Evolutionary conservation across 1,140 invertebrate species (phyloP), one percentile per base, ranked within the genome.

Genomic region (Pectinophora gossypiella): DNA sequence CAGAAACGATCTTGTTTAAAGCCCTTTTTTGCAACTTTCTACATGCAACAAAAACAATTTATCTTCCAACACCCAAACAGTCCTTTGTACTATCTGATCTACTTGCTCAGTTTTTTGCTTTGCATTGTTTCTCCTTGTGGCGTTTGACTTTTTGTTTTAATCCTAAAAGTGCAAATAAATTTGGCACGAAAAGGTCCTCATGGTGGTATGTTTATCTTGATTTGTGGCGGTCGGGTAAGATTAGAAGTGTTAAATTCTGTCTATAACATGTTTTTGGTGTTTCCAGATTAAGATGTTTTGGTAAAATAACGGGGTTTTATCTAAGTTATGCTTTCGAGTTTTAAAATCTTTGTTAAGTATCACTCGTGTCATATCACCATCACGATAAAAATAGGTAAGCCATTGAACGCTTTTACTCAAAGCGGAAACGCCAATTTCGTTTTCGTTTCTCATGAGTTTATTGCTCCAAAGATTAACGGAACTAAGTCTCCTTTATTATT

Each of bases 11-110:
- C 1, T 32, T 9, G 27, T 32, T n/a, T 32, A 32, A 32, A 9
- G 6, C 27, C 27, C 9, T 7, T n/a, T n/a, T 32, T 32, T 2
- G 27, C 27, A 1, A 32, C 27, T 32, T 32, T 32, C 27, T 12
- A 2, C 13, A 9, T 53, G 61, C 51, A 57, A 67, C 68, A 79
- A 74, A 84, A 79, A 77, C 71, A 64, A 74, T 79, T 76, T 73
- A 77, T 77, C 78, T 76, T 72, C 59, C 66, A 21, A 56, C 64
- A 56, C 56, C 76, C 72, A 76, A 80, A 82, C 70, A 76, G 59
- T 56, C 72, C 73, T 83, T 76, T 79, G 72, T 74, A 72, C 65
- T 82, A 81, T 82, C 78, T 80, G 83, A 86, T 84, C 74, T 81
- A 81, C 66, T 79, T 84, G 76, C 68, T 70, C 36, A 48, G 72